These are phyloP conservation scores for Philypnodon macrostomus DNA, from an alignment of 2,797 vertebrate species.

Conservation along the genomic window DNA sequence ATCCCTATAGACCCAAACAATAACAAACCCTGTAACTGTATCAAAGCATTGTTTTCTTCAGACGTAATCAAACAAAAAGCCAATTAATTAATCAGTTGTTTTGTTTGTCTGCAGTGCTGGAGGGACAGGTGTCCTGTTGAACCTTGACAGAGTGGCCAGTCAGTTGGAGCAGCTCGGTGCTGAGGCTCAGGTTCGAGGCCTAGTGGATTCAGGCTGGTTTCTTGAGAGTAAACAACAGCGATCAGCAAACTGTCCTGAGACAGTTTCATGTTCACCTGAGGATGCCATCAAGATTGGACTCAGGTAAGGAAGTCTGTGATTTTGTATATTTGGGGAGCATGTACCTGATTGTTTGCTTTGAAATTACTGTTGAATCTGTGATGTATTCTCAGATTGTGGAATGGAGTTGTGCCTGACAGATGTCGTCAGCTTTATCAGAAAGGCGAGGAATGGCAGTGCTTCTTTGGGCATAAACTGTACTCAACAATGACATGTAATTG, in stretches of 20 bases:
- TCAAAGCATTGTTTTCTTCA: conserved; percentile 16
- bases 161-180: conserved; percentile 79
- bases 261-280: conserved; percentile 77
- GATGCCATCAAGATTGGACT: conserved; percentile 83
- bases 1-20: conserved; percentile 51
- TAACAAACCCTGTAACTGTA: conserved; percentile 39
- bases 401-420: conserved; percentile 79
- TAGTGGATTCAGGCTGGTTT: conserved; percentile 87
- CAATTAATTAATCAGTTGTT: conserved; percentile 9
- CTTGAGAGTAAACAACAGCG: conserved; percentile 79
- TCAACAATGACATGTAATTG: conserved; percentile 76
- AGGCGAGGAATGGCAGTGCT: conserved; percentile 85
- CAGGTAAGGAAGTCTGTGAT: conserved; percentile 57
- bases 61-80: neutral
- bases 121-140: conserved; percentile 83
- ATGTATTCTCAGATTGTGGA: conserved; percentile 77
- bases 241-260: conserved; percentile 75
- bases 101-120: conserved; percentile 74
- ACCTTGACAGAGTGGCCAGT: conserved; percentile 80
- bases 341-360: no score
- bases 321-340: no score
- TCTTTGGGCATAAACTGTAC: conserved; percentile 82
- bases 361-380: conserved; percentile 6
- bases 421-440: conserved; percentile 79
- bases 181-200: conserved; percentile 81